Percentiles rank a stretch among this genome's conserved stretches.
Evolutionary conservation across 2,888 invertebrate genomes (phyloP).

Genomic region (Sphaerophoria rueppellii): DNA sequence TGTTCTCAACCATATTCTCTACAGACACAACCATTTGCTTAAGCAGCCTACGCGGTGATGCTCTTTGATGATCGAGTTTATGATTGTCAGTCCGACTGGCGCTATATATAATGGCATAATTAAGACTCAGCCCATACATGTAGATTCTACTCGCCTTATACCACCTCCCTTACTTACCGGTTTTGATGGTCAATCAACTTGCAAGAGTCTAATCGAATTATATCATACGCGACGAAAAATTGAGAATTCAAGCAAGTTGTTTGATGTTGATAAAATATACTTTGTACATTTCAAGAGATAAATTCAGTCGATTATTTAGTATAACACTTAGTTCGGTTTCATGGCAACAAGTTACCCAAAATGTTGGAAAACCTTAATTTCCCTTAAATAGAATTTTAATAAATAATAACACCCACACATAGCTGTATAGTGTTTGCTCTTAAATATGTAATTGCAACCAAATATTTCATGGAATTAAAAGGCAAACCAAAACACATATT

Average conservation of each 20-base stretch:
- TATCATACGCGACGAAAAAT: background rate
- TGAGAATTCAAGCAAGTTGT: background rate
- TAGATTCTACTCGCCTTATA: conserved; percentile 38
- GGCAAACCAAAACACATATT: too few relatives aligned
- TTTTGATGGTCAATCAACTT: conserved; percentile 21
- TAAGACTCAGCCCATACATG: conserved; percentile 22
- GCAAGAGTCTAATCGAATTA: conserved; percentile 39
- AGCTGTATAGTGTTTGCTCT: too few relatives aligned
- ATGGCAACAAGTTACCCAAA: too few relatives aligned
- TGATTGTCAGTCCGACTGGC: conserved; percentile 64
- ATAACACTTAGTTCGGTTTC: too few relatives aligned
- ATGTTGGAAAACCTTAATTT: too few relatives aligned
- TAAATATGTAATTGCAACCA: too few relatives aligned
- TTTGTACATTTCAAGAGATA: too few relatives aligned
- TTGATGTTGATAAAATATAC: too few relatives aligned
- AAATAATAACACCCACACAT: too few relatives aligned
- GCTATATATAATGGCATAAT: conserved; percentile 61
- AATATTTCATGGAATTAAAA: too few relatives aligned
- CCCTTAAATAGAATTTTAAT: too few relatives aligned
- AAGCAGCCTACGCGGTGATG: conserved; percentile 26
- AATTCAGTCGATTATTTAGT: too few relatives aligned
- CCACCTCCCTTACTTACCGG: background rate
- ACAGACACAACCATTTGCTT: background rate
- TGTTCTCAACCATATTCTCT: background rate
- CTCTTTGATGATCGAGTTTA: conserved; percentile 61